Base-by-base conservation (phyloP, 2,797 vertebrate species). In the Lindbergichthys nudifrons region DNA sequence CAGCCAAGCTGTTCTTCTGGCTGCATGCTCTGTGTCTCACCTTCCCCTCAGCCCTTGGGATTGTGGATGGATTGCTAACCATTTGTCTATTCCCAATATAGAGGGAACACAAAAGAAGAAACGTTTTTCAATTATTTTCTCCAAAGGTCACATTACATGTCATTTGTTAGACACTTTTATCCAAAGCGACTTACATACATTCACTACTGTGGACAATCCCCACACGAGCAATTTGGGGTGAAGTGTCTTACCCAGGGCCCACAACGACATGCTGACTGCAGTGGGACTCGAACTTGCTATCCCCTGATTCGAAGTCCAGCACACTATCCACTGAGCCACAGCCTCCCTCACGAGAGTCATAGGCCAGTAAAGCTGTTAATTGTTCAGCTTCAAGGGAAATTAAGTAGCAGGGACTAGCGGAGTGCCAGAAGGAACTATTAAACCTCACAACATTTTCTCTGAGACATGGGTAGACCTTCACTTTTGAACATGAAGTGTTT, bases 1-100 rank as follows among this genome's bases (percentile, higher is more conserved):
- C 65, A 59, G 52, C 61, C 36, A 46, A 57, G 52, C 36, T 56
- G 30, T 45, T 23, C 62, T 65, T 39, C 18, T 47, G 30, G 26
- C 58, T 41, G 43, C 4, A 16, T 59, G 26, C 23, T 70, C 32
- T 63, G 15, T 67, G 16, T 63, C 46, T 58, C 53, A 48, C 9
- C 19, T 10, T 48, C 21, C 41, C 18, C n/a, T 42, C 11, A 12
- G 47, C 54, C 16, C 4, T 11, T 58, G 30, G 10, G 8, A 36
- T 36, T 36, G 16, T 14, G 42, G 14, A 10, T 15, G 14, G 36
- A 26, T 50, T 11, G 10, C 13, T 18, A 62, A 60, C 12, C 14
- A 21, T 52, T 42, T 16, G 26, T 26, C 36, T 58, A 14, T 12
- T 23, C 4, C 32, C 9, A 14, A 32, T 47, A 10, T 18, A 15